Evolutionary conservation across 2,888 invertebrate species (phyloP), one percentile per base, ranked within the genome.

Genomic region (Eumerus sabulonum): DNA sequence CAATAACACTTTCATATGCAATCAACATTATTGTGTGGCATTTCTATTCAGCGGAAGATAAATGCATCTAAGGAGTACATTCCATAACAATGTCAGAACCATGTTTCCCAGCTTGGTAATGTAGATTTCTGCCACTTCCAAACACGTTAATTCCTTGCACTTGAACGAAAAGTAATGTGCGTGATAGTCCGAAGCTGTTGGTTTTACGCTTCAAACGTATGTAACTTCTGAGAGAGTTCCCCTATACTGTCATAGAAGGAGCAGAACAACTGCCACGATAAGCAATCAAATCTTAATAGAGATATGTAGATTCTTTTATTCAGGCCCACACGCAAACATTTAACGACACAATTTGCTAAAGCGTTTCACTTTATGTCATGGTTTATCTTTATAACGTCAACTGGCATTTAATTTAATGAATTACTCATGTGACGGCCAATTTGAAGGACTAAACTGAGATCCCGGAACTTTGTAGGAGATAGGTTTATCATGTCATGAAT

Each of bases 291-390:
- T 7, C 36, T 9, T 27, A 27, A 16, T 16, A n/a, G 42, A n/a
- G 14, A 53, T 38, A 60, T 54, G 27, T 44, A 38, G 51, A 60
- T 47, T 45, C 27, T 27, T 27, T 27, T 27, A 27, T 27, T 27
- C 7, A 27, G 27, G 3, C 7, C 40, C 40, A 70, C 70, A 70
- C 70, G 70, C 70, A 51, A 62, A 36, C 42, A 48, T 42, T 70
- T 48, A 70, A 62, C 48, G 62, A 56, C 60, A 47, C 70, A 54
- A 70, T 70, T 62, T 62, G 62, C 62, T 27, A 56, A 62, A 62
- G 27, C 42, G 54, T 60, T 27, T 27, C 40, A 18, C 40, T 36
- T 44, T 60, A 18, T 51, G 44, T 12, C 19, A 19, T 27, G 57
- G 13, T 42, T 50, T 18, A 36, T 27, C 5, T 57, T 18, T 18